phyloP scores from a whole-genome alignment of 1,140 invertebrate species.

The Macrocentrus cingulum region DNA sequence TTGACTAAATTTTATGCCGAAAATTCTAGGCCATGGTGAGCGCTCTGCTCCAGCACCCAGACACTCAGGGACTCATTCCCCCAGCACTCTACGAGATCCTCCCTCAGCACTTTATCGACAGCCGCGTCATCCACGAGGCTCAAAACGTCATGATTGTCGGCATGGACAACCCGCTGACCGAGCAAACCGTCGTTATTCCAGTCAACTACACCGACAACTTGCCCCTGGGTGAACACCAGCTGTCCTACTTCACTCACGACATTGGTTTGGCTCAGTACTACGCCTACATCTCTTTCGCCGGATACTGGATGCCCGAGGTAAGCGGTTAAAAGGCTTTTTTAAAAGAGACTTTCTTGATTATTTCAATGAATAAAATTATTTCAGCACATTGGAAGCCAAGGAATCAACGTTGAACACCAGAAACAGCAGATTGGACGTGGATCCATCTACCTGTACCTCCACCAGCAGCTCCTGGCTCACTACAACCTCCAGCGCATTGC shows the following conservation, averaged over 20 bases:
- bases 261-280: slow-evolving; percentile 71
- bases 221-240: slow-evolving; percentile 56
- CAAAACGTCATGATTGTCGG: slow-evolving; percentile 41
- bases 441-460: slow-evolving; percentile 56
- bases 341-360: not conserved
- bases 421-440: slow-evolving; percentile 41
- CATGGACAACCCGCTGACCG: slow-evolving; percentile 18
- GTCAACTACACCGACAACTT: slow-evolving; percentile 58
- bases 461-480: slow-evolving; percentile 59
- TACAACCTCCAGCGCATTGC: slow-evolving; percentile 59
- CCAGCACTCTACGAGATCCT: slow-evolving; percentile 60
- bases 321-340: no score
- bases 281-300: slow-evolving; percentile 64
- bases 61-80: slow-evolving; percentile 52
- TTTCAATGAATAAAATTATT: not conserved
- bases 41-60: slow-evolving; percentile 50
- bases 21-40: slow-evolving; percentile 43
- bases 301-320: slow-evolving; percentile 56
- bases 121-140: slow-evolving; percentile 54
- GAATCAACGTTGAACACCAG: not conserved
- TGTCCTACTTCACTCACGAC: slow-evolving; percentile 77
- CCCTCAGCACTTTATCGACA: slow-evolving; percentile 57
- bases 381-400: not conserved
- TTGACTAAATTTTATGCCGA: not conserved
- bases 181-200: slow-evolving; percentile 41